A percentile compares a stretch with the other conserved stretches of the same genome.
phyloP scores from a whole-genome alignment of 2,113 vertebrate species.

The Rhabdornis inornatus region DNA sequence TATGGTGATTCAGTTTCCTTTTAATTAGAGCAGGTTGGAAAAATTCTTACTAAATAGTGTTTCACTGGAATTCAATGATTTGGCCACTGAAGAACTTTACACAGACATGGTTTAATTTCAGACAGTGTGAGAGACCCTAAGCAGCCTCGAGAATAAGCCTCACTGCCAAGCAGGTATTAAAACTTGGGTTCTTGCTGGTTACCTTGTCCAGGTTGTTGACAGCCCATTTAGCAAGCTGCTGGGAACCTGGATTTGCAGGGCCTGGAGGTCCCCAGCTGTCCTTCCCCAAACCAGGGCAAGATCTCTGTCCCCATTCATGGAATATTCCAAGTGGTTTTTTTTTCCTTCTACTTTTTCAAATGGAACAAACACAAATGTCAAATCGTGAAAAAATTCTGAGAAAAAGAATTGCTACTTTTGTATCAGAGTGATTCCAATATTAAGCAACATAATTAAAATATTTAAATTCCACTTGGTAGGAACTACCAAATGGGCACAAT shows the following conservation, averaged over 20 bases:
- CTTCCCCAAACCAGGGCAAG: neutral
- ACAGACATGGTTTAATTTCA: neutral
- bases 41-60: neutral
- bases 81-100: neutral
- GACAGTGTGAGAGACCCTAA: neutral
- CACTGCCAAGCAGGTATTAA: neutral
- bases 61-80: neutral
- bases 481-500: neutral
- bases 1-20: neutral
- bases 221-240: neutral
- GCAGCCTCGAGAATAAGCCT: neutral
- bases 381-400: neutral
- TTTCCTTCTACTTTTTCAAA: neutral
- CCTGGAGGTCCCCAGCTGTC: neutral
- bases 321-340: neutral
- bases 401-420: neutral
- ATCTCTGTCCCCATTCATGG: neutral
- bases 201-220: neutral
- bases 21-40: neutral
- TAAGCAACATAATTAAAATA: neutral
- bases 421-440: neutral
- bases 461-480: neutral
- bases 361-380: neutral
- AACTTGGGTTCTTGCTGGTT: neutral
- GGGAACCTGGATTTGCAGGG: neutral